Evolutionary conservation across 2,888 invertebrate species (phyloP).

Genomic region (Diplolepis rosae): DNA sequence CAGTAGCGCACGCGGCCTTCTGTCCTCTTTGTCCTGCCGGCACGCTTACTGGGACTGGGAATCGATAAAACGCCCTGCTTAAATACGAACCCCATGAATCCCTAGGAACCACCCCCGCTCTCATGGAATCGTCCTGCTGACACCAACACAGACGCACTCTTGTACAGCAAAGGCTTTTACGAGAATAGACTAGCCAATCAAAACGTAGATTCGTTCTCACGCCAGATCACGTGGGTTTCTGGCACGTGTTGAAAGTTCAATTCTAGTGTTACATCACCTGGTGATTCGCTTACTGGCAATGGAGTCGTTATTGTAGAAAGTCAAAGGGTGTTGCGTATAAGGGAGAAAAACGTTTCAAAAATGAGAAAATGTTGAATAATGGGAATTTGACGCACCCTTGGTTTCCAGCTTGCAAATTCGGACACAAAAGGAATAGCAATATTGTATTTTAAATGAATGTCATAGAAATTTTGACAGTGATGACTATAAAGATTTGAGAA

Average conservation of each 20-base stretch:
- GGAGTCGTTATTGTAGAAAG: conserved; percentile 11
- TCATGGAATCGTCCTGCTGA: conserved; percentile 4
- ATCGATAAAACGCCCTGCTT: conserved; percentile 59
- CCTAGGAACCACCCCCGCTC: conserved; percentile 1
- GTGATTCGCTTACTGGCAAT: conserved; percentile 9
- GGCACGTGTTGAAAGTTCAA: conserved; percentile 8
- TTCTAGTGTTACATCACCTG: not conserved
- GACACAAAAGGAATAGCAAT: not conserved
- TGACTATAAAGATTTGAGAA: not conserved
- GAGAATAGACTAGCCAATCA: not conserved
- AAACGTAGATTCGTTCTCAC: not conserved
- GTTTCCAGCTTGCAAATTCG: not conserved
- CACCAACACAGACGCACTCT: not conserved
- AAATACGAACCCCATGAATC: conserved; percentile 51
- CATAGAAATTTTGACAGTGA: not conserved
- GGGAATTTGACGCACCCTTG: not conserved
- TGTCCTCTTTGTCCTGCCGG: conserved; percentile 59
- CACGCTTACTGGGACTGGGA: conserved; percentile 57
- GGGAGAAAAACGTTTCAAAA: not conserved
- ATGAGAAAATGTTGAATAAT: not conserved
- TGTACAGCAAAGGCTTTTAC: not conserved
- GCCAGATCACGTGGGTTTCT: conserved; percentile 4
- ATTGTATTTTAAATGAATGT: not conserved
- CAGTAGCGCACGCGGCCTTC: conserved; percentile 30
- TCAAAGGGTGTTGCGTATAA: conserved; percentile 13